Conservation (phyloP, 2,888 invertebrate species). For the Lamellibrachia satsuma region DNA sequence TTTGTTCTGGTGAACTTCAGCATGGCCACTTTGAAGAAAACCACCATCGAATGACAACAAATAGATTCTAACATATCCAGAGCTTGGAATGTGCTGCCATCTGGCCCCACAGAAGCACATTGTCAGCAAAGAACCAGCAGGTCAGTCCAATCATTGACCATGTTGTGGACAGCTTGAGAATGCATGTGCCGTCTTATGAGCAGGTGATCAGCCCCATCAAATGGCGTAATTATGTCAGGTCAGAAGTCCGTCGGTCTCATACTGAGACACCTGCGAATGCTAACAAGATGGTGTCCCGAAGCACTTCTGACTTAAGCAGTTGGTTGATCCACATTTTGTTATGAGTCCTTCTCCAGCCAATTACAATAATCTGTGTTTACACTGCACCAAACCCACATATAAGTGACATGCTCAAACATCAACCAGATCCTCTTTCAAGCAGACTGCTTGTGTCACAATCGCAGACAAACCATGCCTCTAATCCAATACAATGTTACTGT, state of each 20-base stretch:
- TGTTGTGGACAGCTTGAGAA: background rate
- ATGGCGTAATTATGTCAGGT: background rate
- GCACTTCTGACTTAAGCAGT: background rate
- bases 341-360: background rate
- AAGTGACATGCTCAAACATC: background rate
- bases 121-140: background rate
- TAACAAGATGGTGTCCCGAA: background rate
- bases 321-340: background rate
- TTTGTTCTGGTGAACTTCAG: background rate
- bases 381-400: no score
- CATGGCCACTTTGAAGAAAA: conserved; percentile 13
- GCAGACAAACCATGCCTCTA: background rate
- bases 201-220: background rate
- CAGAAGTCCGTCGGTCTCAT: background rate
- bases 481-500: background rate
- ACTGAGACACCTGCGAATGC: background rate
- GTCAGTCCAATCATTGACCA: background rate
- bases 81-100: background rate
- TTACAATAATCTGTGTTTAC: background rate
- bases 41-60: background rate
- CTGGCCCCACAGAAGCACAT: background rate
- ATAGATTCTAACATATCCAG: background rate
- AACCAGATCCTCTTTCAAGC: background rate
- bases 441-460: background rate
- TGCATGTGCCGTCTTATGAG: background rate